Base-by-base conservation (phyloP, 2,797 vertebrate species). In the Falco novaeseelandiae region DNA sequence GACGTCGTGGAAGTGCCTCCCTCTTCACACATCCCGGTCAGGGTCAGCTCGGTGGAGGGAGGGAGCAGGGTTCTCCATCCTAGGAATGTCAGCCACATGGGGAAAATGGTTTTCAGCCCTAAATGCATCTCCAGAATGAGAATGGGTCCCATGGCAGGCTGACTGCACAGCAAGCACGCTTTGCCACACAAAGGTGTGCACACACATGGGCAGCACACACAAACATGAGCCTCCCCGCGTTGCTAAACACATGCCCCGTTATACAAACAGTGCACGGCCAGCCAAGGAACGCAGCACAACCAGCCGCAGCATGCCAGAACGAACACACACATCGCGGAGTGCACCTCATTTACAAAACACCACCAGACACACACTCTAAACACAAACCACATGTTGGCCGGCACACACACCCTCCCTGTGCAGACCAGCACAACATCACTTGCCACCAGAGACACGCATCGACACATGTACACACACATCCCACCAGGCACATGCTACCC, bases 1-100 rank as follows among this genome's bases (percentile, higher is more conserved):
- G 55, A 49, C 0, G 0, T 12, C 0, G 0, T n/a, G 44, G 36
- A 22, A 44, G 36, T 0, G 0, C 12, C 61, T 67, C 4, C 26
- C 34, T 7, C 29, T 25, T 83, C 82, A 46, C 63, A 80, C 88
- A 21, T 88, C 36, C 22, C 8, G 3, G 72, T 61, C 26, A 0
- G 34, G 86, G 49, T 81, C 76, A 69, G 76, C 40, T 63, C 3
- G 1, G 12, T 0, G 0, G 38, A 80, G 70, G 11, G 1, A 81
- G 30, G 46, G 30, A 91, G 67, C 23, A 9, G 17, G 5, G 51
- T 58, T 25, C 5, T 1, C 38, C 13, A 3, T 70, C 36, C 48
- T 49, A 5, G 23, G 72, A 66, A 32, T 0, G 9, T 34, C 73
- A 83, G 54, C 52, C 40, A n/a, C 62, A 3, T 0, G 23, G 40